phyloP scores from a whole-genome alignment of 2,797 vertebrate genomes.

The Takifugu rubripes region DNA sequence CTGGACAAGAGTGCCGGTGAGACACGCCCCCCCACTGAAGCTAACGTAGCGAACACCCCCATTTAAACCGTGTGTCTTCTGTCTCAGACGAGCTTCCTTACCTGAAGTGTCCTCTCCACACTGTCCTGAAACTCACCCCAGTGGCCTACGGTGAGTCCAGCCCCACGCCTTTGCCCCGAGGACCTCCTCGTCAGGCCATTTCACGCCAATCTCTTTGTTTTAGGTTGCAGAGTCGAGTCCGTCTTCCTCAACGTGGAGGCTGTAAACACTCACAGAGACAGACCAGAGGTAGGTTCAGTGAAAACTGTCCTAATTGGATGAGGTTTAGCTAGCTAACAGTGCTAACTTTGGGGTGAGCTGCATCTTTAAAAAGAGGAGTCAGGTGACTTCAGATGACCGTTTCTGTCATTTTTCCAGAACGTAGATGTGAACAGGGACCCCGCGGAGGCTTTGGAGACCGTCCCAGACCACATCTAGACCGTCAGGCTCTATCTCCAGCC shows the following conservation, averaged over 20 bases:
- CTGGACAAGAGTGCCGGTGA: conserved; percentile 87
- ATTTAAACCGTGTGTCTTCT: conserved; percentile 1
- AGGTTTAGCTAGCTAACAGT: neutral
- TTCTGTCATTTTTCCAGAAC: conserved; percentile 57
- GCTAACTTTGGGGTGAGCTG: neutral
- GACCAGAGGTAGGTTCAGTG: conserved; percentile 58
- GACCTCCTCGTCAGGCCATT: neutral
- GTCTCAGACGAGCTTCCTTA: conserved; percentile 79
- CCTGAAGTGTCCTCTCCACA: conserved; percentile 84
- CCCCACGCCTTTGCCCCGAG: neutral
- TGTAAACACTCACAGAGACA: conserved; percentile 80
- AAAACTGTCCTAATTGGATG: too few species aligned
- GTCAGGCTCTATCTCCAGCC: neutral
- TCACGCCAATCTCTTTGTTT: neutral
- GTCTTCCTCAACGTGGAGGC: conserved; percentile 78
- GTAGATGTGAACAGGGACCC: conserved; percentile 77
- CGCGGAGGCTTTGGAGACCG: conserved; percentile 72
- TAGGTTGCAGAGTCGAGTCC: conserved; percentile 80
- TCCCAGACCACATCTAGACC: conserved; percentile 69
- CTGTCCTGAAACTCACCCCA: conserved; percentile 83
- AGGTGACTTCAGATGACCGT: too few species aligned
- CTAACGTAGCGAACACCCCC: too few species aligned
- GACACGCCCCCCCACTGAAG: neutral
- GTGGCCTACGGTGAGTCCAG: conserved; percentile 75
- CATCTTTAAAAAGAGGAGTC: too few species aligned